These are phyloP conservation scores for Falcaria lacertinaria DNA, from an alignment of 2,888 invertebrate species.

Conservation along the genomic window DNA sequence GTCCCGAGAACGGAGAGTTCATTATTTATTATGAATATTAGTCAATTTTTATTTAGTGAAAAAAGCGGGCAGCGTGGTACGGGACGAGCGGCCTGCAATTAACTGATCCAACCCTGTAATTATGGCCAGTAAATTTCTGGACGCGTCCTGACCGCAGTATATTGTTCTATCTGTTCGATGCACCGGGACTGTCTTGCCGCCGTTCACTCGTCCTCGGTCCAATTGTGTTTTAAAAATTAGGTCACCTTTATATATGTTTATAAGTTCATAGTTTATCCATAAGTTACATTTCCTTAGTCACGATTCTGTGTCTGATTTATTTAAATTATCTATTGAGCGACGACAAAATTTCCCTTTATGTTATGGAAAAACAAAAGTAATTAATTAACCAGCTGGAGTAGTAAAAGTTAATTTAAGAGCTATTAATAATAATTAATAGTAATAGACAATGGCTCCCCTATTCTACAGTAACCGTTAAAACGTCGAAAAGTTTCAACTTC, in stretches of 20 bases:
- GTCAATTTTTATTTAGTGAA: conserved; percentile 79
- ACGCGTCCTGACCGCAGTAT: conserved; percentile 78
- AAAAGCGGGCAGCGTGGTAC: conserved; percentile 61
- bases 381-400: conserved; percentile 5
- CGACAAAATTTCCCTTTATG: too few relatives aligned
- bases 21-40: conserved; percentile 81
- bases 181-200: conserved; percentile 59
- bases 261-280: too few relatives aligned
- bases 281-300: too few relatives aligned
- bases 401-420: conserved; percentile 10
- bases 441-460: conserved; percentile 32
- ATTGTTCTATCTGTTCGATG: conserved; percentile 69
- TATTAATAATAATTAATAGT: conserved; percentile 20
- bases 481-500: conserved; percentile 39
- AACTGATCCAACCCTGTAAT: conserved; percentile 90
- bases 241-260: conserved; percentile 3
- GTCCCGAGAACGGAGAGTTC: conserved; percentile 68
- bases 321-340: too few relatives aligned
- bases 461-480: conserved; percentile 49
- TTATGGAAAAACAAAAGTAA: too few relatives aligned
- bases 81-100: conserved; percentile 83
- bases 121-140: conserved; percentile 91
- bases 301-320: too few relatives aligned
- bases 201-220: neutral
- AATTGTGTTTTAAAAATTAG: conserved; percentile 13